Conservation (phyloP, 1,140 invertebrate genomes). For the Diprion similis region DNA sequence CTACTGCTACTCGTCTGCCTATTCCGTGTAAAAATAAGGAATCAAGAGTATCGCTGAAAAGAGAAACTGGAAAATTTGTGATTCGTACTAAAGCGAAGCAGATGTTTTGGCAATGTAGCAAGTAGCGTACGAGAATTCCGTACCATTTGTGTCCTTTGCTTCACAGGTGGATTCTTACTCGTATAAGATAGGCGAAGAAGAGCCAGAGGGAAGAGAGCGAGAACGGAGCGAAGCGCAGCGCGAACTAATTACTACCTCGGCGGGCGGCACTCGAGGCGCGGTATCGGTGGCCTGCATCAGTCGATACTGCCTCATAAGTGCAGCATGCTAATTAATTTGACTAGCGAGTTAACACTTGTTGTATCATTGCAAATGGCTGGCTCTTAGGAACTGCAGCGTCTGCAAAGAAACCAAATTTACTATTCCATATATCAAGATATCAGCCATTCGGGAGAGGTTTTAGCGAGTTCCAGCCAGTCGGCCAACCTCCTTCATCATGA, state of each 20-base stretch:
- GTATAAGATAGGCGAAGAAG: neutral
- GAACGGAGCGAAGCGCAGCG: neutral
- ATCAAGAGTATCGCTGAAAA: no score
- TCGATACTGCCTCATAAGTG: constrained; percentile 5
- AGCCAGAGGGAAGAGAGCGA: neutral
- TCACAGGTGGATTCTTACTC: neutral
- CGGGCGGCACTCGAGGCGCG: constrained; percentile 1
- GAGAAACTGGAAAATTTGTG: no score
- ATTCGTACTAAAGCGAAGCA: no score
- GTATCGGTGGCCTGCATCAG: constrained; percentile 4
- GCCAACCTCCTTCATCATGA: no score
- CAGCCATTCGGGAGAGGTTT: neutral
- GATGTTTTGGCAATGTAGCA: no score
- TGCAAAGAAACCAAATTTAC: neutral
- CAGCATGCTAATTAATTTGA: constrained; percentile 5
- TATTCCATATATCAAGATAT: neutral
- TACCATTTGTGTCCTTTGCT: neutral
- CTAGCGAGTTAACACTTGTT: neutral
- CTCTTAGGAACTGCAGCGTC: neutral
- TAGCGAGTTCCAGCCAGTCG: no score
- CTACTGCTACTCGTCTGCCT: no score
- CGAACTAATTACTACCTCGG: constrained; percentile 7
- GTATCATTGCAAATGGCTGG: neutral
- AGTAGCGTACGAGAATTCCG: no score
- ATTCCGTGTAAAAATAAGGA: no score